Evolutionary conservation across 2,888 invertebrate genomes (phyloP).

Genomic region (Tinea trinotella): DNA sequence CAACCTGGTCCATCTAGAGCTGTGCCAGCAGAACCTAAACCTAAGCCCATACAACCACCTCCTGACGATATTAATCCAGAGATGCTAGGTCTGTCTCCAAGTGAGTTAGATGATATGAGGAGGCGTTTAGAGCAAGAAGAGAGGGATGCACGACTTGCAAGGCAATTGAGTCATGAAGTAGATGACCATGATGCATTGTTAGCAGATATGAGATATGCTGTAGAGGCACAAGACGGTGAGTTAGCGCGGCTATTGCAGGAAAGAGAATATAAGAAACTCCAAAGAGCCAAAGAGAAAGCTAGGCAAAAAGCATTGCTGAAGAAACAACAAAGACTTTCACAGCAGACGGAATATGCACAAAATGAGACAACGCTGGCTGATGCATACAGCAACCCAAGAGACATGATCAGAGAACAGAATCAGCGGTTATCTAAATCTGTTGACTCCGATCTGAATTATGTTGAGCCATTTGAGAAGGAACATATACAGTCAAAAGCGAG

Average conservation of each 20-base stretch:
- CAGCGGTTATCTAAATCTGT: slow-evolving; percentile 62
- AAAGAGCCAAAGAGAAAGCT: slow-evolving; percentile 61
- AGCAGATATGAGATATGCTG: slow-evolving; percentile 62
- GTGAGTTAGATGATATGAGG: slow-evolving; percentile 54
- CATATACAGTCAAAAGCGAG: slow-evolving; percentile 61
- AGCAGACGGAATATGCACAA: slow-evolving; percentile 25
- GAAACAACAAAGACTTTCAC: slow-evolving; percentile 50
- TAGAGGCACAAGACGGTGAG: slow-evolving; percentile 64
- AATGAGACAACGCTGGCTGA: slow-evolving; percentile 50
- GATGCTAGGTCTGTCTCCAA: slow-evolving; percentile 51
- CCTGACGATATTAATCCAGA: slow-evolving; percentile 40
- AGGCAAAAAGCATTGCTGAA: slow-evolving; percentile 59
- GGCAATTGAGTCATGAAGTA: slow-evolving; percentile 51
- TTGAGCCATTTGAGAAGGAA: slow-evolving; percentile 65
- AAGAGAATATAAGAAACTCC: slow-evolving; percentile 60
- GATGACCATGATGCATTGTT: slow-evolving; percentile 49
- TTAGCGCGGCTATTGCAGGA: slow-evolving; percentile 58
- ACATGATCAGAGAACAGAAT: slow-evolving; percentile 58
- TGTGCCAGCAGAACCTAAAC: slow-evolving; percentile 23
- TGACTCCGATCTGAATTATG: slow-evolving; percentile 62
- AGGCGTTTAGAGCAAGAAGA: slow-evolving; percentile 58
- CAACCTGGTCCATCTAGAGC: slow-evolving; percentile 52
- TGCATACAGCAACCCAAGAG: slow-evolving; percentile 61
- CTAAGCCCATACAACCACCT: slow-evolving; percentile 21
- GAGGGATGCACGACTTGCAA: slow-evolving; percentile 51